These are phyloP conservation scores for Phyllotreta cruciferae DNA, from an alignment of 2,888 invertebrate genomes.

Conservation along the genomic window DNA sequence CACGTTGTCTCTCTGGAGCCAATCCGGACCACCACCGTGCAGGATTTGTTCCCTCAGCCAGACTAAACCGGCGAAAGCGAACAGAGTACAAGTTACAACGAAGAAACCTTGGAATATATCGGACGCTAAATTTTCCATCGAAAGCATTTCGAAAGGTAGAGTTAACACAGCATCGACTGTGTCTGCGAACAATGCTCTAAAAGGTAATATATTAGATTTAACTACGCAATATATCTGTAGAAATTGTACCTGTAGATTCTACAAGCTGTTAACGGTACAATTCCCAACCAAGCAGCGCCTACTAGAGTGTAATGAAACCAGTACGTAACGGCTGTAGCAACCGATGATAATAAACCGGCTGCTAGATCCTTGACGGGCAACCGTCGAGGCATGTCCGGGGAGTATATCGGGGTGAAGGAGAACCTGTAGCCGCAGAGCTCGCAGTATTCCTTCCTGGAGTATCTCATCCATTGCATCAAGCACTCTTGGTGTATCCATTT, in stretches of 20 bases:
- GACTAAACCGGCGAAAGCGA: constrained; percentile 95
- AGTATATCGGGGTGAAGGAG: constrained; percentile 98
- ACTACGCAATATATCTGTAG: background rate
- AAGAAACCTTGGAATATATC: constrained; percentile 97
- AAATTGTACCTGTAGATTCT: constrained; percentile 73
- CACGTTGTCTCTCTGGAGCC: constrained; percentile 82
- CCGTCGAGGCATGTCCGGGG: constrained; percentile 99
- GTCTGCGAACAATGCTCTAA: constrained; percentile 86
- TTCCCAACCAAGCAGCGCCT: constrained; percentile 95
- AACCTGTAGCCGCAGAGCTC: constrained; percentile 97
- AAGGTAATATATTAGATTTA: constrained; percentile 13
- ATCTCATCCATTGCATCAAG: constrained; percentile 98
- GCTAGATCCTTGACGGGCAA: constrained; percentile 92
- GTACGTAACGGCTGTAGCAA: constrained; percentile 91
- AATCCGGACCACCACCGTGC: constrained; percentile 96
- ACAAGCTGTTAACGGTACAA: constrained; percentile 96
- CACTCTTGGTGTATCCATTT: constrained; percentile 99
- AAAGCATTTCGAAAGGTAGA: constrained; percentile 89
- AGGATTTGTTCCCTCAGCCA: constrained; percentile 98
- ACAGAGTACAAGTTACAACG: constrained; percentile 94
- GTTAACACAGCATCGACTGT: constrained; percentile 86
- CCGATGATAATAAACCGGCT: constrained; percentile 86
- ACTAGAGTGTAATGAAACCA: constrained; percentile 98
- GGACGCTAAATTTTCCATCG: constrained; percentile 89
- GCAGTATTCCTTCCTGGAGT: constrained; percentile 98